Conservation (phyloP, 1,140 invertebrate species). For the Bradynema listronoti region DNA sequence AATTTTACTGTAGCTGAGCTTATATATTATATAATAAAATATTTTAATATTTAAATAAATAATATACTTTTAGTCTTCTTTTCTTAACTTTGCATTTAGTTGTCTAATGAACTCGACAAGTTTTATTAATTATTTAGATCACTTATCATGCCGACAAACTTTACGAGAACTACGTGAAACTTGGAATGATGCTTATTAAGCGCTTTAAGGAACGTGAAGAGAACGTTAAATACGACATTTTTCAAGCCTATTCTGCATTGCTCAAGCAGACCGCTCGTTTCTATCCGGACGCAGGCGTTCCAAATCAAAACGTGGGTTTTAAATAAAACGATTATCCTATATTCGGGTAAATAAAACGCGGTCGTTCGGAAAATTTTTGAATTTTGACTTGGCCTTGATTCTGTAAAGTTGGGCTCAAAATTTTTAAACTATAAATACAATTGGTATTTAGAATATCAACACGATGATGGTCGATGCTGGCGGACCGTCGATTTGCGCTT, state of each 20-base stretch:
- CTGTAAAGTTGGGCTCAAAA: no score
- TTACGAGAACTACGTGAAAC: conserved; percentile 77
- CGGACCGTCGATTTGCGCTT: not conserved
- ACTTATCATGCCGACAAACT: conserved; percentile 81
- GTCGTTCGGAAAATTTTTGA: not conserved
- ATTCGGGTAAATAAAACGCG: no score
- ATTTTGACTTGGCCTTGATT: no score
- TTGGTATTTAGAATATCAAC: not conserved
- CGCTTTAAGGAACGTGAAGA: conserved; percentile 79
- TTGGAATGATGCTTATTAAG: conserved; percentile 59
- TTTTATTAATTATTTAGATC: conserved; percentile 27
- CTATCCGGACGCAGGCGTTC: conserved; percentile 21
- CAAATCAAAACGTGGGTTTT: conserved; percentile 14
- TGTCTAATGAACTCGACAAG: no score
- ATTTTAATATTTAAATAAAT: no score
- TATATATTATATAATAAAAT: no score
- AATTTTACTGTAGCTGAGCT: no score
- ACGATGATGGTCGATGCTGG: not conserved
- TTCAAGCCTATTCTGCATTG: conserved; percentile 88
- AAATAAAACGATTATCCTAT: conserved; percentile 13
- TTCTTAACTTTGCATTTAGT: no score
- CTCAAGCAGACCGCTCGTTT: conserved; percentile 67
- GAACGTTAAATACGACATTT: conserved; percentile 95
- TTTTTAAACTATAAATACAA: no score
- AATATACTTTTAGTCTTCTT: no score